These are phyloP conservation scores for Tapirus indicus DNA, from an alignment of 2,797 vertebrate genomes.

Conservation along the genomic window DNA sequence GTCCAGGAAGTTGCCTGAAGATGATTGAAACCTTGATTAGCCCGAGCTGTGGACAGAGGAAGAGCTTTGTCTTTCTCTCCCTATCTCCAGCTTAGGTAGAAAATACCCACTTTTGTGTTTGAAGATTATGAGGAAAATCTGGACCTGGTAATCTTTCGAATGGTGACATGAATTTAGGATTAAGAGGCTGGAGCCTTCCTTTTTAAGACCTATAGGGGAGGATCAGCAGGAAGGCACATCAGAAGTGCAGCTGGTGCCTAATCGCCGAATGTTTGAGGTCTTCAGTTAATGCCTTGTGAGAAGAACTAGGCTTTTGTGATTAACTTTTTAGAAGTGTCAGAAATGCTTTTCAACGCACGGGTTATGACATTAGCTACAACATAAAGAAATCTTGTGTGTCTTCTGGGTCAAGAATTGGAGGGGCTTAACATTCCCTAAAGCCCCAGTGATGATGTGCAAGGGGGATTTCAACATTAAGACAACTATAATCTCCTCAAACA, in stretches of 20 bases:
- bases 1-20: not conserved
- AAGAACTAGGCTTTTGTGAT: conserved; percentile 69
- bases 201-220: not conserved
- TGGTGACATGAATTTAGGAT: conserved; percentile 35
- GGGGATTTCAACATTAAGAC: conserved; percentile 46
- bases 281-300: conserved; percentile 32
- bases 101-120: conserved; percentile 38
- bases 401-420: conserved; percentile 30
- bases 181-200: not conserved
- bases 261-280: not conserved
- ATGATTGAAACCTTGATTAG: conserved; percentile 65
- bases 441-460: not conserved
- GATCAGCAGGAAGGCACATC: not conserved
- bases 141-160: conserved; percentile 59
- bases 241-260: not conserved
- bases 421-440: conserved; percentile 19
- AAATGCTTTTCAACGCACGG: conserved; percentile 52
- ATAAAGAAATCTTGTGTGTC: conserved; percentile 25
- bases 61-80: conserved; percentile 38
- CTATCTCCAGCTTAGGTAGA: not conserved
- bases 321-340: conserved; percentile 58
- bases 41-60: not conserved
- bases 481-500: conserved; percentile 46
- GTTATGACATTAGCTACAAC: conserved; percentile 38
- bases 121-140: conserved; percentile 55